phyloP scores from a whole-genome alignment of 23 tunicate species.

The Oikopleura vanhoeffeni region DNA sequence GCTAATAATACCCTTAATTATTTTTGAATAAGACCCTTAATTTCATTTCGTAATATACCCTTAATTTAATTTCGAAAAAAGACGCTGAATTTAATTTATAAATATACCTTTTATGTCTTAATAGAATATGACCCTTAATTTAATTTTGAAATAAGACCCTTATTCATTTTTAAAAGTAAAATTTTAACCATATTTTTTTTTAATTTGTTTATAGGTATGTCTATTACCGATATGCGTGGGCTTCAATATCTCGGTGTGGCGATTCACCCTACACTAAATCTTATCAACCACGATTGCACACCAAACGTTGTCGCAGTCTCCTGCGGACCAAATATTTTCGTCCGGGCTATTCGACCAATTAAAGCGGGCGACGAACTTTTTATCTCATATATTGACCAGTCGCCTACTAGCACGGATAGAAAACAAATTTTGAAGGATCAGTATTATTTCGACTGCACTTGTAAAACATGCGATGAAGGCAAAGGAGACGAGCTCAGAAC shows the following conservation, averaged over 20 bases:
- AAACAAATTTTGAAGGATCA: slow-evolving; percentile 41
- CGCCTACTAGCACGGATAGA: slow-evolving; percentile 29
- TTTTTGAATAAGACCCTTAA: no score
- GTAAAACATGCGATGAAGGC: slow-evolving; percentile 52
- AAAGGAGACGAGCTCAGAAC: not conserved
- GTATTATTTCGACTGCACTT: slow-evolving; percentile 75
- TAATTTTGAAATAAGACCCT: no score
- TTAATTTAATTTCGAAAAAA: no score
- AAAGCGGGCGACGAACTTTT: slow-evolving; percentile 49
- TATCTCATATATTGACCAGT: slow-evolving; percentile 43
- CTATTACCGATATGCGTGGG: slow-evolving; percentile 49
- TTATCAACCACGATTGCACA: slow-evolving; percentile 68
- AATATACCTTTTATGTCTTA: no score
- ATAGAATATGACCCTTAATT: no score
- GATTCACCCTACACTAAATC: slow-evolving; percentile 36
- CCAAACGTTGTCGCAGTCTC: slow-evolving; percentile 74
- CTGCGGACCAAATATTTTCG: slow-evolving; percentile 28
- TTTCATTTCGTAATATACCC: no score
- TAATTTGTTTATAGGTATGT: no score
- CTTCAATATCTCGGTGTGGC: slow-evolving; percentile 58
- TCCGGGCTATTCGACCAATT: slow-evolving; percentile 17
- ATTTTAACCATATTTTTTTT: not conserved
- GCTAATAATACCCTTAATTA: no score
- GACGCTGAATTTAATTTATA: no score
- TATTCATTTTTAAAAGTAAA: no score